Evolutionary conservation across 2,797 vertebrate species (phyloP).

Genomic region (Anomalospiza imberbis): DNA sequence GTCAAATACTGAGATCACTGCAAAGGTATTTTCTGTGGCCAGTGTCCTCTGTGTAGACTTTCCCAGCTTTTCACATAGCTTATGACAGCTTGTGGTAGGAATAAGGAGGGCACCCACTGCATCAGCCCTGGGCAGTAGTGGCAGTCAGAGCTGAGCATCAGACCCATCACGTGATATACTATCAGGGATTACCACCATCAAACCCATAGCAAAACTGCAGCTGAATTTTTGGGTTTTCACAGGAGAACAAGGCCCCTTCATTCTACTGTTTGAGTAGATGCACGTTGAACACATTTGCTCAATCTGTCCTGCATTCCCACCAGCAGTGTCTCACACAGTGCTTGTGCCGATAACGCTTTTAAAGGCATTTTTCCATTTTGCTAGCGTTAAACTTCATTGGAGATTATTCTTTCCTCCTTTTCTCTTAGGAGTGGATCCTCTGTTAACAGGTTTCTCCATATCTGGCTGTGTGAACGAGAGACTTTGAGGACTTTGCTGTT

Average conservation of each 20-base stretch:
- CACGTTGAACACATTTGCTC: background rate
- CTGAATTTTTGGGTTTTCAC: background rate
- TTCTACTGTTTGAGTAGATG: background rate
- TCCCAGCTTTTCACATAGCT: background rate
- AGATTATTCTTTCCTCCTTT: background rate
- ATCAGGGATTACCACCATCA: background rate
- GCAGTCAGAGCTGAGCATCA: background rate
- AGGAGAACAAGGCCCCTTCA: background rate
- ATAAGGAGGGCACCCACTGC: rapidly evolving
- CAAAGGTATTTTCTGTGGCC: background rate
- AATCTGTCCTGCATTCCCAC: background rate
- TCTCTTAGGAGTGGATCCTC: background rate
- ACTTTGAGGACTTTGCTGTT: slow-evolving; percentile 49
- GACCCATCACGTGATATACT: background rate
- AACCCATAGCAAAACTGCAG: background rate
- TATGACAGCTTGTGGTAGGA: background rate
- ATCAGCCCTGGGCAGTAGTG: background rate
- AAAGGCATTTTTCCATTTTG: background rate
- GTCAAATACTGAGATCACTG: background rate
- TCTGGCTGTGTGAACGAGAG: slow-evolving; percentile 22
- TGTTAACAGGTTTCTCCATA: slow-evolving; percentile 16
- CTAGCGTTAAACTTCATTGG: background rate
- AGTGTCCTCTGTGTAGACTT: background rate
- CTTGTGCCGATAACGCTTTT: background rate
- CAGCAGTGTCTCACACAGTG: background rate